phyloP scores from a whole-genome alignment of 2,888 invertebrate species.

The Parelbella ahira region DNA sequence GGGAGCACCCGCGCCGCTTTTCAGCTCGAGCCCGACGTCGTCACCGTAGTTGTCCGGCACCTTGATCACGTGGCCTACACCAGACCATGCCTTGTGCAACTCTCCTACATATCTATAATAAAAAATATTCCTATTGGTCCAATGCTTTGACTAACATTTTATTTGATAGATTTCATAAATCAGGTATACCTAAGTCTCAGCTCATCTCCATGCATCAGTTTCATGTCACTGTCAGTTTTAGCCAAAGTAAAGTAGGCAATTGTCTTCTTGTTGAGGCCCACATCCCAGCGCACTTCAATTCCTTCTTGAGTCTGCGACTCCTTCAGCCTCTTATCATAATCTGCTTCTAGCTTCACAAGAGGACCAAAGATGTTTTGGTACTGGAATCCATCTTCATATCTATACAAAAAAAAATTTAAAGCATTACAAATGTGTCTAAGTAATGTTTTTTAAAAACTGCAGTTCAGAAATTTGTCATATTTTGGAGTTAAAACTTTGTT shows the following conservation, averaged over 20 bases:
- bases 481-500: too few species aligned
- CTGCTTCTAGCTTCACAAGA: conserved; percentile 97
- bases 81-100: conserved; percentile 97
- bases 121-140: too few species aligned
- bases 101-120: conserved; percentile 89
- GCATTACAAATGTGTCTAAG: too few species aligned
- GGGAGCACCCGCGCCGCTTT: conserved; percentile 94
- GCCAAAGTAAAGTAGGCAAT: conserved; percentile 98
- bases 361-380: conserved; percentile 99
- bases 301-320: conserved; percentile 99
- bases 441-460: too few species aligned
- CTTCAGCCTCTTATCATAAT: conserved; percentile 98
- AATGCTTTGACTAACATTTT: too few species aligned
- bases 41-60: conserved; percentile 98
- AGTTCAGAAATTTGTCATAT: too few species aligned
- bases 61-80: conserved; percentile 98
- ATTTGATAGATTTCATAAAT: too few species aligned
- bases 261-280: conserved; percentile 98
- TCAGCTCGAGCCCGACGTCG: conserved; percentile 98
- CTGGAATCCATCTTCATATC: conserved; percentile 99
- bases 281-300: conserved; percentile 99
- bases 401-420: conserved; percentile 33
- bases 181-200: conserved; percentile 90
- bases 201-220: conserved; percentile 99
- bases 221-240: conserved; percentile 99